Evolutionary conservation across 1,140 invertebrate genomes (phyloP).

Genomic region (Drosophila rhopaloa): DNA sequence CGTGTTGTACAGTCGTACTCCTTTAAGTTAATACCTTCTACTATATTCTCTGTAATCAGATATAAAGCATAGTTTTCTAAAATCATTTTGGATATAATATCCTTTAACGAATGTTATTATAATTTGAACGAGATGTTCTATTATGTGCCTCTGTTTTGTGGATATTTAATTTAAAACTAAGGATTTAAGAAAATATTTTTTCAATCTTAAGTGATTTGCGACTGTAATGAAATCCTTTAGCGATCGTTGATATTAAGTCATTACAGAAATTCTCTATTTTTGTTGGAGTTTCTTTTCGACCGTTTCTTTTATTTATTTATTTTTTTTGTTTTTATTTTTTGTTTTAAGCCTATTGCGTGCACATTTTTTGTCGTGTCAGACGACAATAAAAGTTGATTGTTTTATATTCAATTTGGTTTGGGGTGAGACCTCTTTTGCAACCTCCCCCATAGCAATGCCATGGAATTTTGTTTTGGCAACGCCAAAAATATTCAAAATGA

Average conservation of each 20-base stretch:
- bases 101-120: no score
- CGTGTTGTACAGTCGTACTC: constrained; percentile 11
- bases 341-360: constrained; percentile 17
- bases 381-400: constrained; percentile 77
- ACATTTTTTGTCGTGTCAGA: constrained; percentile 68
- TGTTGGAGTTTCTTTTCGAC: constrained; percentile 3
- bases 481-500: constrained; percentile 52
- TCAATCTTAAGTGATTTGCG: background rate
- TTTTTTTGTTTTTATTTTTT: background rate
- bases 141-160: no score
- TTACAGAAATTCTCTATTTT: constrained; percentile 25
- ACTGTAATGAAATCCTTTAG: constrained; percentile 17
- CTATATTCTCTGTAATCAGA: no score
- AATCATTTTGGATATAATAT: no score
- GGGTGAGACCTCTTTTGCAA: constrained; percentile 11
- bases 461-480: constrained; percentile 77
- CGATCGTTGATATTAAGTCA: constrained; percentile 26
- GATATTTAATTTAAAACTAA: no score
- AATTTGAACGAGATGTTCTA: no score
- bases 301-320: constrained; percentile 1
- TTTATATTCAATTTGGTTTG: constrained; percentile 71
- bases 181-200: no score
- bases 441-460: constrained; percentile 43
- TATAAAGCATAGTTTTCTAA: no score
- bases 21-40: background rate